These are phyloP conservation scores for Passer montanus DNA, from an alignment of 2,113 vertebrate genomes.

Conservation along the genomic window DNA sequence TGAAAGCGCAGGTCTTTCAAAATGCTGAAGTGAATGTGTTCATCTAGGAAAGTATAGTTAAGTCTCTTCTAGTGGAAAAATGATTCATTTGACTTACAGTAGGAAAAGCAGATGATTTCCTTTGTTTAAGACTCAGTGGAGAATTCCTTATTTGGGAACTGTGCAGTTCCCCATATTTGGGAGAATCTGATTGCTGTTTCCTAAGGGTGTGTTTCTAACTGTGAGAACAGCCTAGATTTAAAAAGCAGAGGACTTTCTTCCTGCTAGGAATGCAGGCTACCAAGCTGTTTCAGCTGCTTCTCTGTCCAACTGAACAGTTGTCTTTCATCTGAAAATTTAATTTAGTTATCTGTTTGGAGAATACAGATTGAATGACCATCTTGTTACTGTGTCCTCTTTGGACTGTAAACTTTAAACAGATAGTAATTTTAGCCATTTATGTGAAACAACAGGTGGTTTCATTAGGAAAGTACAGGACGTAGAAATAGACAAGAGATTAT, in stretches of 20 bases:
- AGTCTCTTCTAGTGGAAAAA: neutral
- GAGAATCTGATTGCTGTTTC: constrained; percentile 35
- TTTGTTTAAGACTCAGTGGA: neutral
- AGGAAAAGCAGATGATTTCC: neutral
- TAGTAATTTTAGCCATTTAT: neutral
- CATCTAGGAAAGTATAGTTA: neutral
- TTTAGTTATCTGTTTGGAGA: neutral
- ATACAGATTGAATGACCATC: neutral
- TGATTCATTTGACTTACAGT: neutral
- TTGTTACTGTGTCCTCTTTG: neutral
- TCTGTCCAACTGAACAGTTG: neutral
- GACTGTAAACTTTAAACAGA: neutral
- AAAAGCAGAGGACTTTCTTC: constrained; percentile 4
- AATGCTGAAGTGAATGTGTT: neutral
- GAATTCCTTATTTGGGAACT: constrained; percentile 46
- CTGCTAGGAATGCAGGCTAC: neutral
- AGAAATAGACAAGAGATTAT: neutral
- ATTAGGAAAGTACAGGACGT: neutral
- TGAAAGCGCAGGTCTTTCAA: neutral
- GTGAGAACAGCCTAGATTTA: constrained; percentile 5
- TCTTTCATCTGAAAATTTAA: neutral
- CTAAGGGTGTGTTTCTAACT: constrained; percentile 17
- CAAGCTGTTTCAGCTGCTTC: neutral
- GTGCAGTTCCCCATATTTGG: neutral
- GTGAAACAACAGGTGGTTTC: constrained; percentile 7